Percentiles rank a stretch among this genome's conserved stretches.
Evolutionary conservation across 2,888 invertebrate species (phyloP).

Genomic region (Catocala nupta): DNA sequence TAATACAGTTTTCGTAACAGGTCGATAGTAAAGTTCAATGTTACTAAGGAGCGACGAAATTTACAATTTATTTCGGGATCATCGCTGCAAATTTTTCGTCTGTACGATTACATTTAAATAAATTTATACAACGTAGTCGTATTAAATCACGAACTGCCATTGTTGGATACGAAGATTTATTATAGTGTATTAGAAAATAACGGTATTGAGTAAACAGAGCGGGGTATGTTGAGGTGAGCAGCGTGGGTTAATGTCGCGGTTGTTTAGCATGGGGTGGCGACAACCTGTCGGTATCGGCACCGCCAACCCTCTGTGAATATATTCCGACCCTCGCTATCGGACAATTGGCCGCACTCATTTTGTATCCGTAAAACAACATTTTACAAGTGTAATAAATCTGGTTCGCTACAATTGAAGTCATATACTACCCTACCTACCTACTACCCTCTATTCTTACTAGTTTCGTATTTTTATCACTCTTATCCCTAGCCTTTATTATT

Average conservation of each 20-base stretch:
- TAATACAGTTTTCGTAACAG: slow-evolving; percentile 24
- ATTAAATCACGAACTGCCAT: slow-evolving; percentile 59
- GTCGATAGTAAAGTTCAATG: slow-evolving; percentile 43
- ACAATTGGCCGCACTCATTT: slow-evolving; percentile 49
- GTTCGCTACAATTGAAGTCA: slow-evolving; percentile 18
- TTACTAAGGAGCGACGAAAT: slow-evolving; percentile 17
- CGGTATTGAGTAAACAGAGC: slow-evolving; percentile 65
- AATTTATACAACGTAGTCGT: slow-evolving; percentile 54
- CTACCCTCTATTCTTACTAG: too few relatives aligned
- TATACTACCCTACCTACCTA: too few relatives aligned
- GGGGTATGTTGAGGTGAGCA: slow-evolving; percentile 33
- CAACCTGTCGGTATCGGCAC: slow-evolving; percentile 64
- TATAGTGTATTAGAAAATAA: not conserved
- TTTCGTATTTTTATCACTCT: too few relatives aligned
- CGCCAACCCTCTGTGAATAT: slow-evolving; percentile 51
- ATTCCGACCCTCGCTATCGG: slow-evolving; percentile 41
- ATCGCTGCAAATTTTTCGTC: slow-evolving; percentile 24
- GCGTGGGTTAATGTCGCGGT: slow-evolving; percentile 43
- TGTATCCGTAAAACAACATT: slow-evolving; percentile 37
- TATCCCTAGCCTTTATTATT: too few relatives aligned
- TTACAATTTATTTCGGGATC: slow-evolving; percentile 20
- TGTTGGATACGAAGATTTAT: slow-evolving; percentile 43
- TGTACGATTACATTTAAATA: slow-evolving; percentile 60
- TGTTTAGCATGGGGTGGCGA: slow-evolving; percentile 48
- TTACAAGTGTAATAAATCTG: slow-evolving; percentile 49